Base-by-base conservation (phyloP, 2,797 vertebrate species). In the Falco novaeseelandiae region DNA sequence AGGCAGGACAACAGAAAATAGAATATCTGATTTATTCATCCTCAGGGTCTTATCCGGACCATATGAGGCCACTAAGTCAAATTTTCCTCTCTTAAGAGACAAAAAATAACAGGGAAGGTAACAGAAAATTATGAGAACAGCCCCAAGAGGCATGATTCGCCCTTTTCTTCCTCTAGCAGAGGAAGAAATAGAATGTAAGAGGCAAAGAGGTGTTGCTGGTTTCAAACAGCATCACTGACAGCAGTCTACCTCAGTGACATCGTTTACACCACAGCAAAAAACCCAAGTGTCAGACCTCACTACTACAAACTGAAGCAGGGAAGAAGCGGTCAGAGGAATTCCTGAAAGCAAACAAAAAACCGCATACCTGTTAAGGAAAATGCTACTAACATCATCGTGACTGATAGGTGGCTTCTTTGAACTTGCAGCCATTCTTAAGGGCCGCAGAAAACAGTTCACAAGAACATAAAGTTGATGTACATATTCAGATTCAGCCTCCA, bases 371-470 rank as follows among this genome's bases (percentile, higher is more conserved):
- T 99, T 99, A 78, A 99, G 99, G 96, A 99, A 99, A 97, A 99
- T 99, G 96, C 99, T 99, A 98, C 99, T 99, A 98, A 99, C 99
- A 2, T 99, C 99, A 0, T 99, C 99, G 0, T 99, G 99, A 96
- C 98, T 99, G 96, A 99, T 99, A 62, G 99, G 99, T 1, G 99
- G 99, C 96, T 99, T 99, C 98, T 99, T 99, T 77, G 99, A 99
- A 97, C 99, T 99, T 67, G 99, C 99, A 1, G 99, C 99, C 99
- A 99, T 99, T 63, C 99, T 98, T 71, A 99, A 97, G 7, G 99
- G 99, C 95, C 99, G 97, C 89, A 99, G 98, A 97, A 99, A 99
- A 83, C 99, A 99, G 69, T 99, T 99, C 85, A 99, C 99, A 91
- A 99, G 98, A 91, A 99, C 98, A 82, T 98, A 99, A 91, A 99